Conservation (phyloP, 1,140 invertebrate species). For the Zelostemma sp. region DNA sequence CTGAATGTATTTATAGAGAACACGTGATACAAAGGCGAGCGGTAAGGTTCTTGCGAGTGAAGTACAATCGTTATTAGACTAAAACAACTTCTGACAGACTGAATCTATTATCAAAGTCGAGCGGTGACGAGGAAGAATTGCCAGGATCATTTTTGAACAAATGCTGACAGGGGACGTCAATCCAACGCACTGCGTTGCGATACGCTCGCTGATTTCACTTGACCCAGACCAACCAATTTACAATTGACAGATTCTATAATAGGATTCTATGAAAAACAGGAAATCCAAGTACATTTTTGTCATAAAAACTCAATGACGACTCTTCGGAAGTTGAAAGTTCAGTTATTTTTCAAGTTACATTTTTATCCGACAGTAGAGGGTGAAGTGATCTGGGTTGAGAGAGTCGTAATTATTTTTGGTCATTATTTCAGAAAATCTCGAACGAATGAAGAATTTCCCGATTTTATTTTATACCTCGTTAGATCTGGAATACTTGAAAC, state of each 20-base stretch:
- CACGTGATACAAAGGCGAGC: neutral
- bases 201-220: conserved; percentile 23
- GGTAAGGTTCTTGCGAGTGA: neutral
- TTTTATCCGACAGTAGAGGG: too few relatives aligned
- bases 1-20: neutral
- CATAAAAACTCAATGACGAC: too few relatives aligned
- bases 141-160: conserved; percentile 17
- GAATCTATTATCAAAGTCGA: conserved; percentile 19
- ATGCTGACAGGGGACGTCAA: conserved; percentile 11
- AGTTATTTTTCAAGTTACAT: too few relatives aligned
- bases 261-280: neutral
- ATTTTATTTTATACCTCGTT: too few relatives aligned
- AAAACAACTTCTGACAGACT: conserved; percentile 5
- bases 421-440: too few relatives aligned
- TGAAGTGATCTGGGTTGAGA: too few relatives aligned
- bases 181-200: conserved; percentile 14
- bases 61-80: conserved; percentile 13
- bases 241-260: neutral
- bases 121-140: conserved; percentile 8
- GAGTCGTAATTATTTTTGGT: too few relatives aligned
- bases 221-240: conserved; percentile 20
- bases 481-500: too few relatives aligned
- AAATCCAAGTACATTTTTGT: too few relatives aligned
- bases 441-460: too few relatives aligned
- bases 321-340: too few relatives aligned